These are phyloP conservation scores for Lepetodrilus schrolli DNA, from an alignment of 2,888 invertebrate species.

Conservation along the genomic window DNA sequence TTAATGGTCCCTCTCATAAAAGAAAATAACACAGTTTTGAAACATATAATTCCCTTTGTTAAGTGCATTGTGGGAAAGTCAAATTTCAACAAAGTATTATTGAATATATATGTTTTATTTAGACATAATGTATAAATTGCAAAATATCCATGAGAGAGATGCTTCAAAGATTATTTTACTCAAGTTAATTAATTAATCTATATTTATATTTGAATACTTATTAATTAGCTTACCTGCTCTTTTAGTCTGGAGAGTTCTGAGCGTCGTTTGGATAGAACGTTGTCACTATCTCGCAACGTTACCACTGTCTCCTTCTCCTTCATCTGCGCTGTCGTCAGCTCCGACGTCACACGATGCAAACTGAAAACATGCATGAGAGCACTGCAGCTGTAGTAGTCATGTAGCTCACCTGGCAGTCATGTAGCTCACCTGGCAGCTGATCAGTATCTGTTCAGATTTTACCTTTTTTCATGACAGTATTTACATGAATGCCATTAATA, in stretches of 20 bases:
- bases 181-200: too few species aligned
- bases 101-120: too few species aligned
- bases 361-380: conserved; percentile 48
- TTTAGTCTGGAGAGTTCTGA: conserved; percentile 62
- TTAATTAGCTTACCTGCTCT: conserved; percentile 69
- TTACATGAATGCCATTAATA: background rate
- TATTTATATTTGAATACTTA: too few species aligned
- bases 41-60: too few species aligned
- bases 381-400: background rate
- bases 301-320: conserved; percentile 61
- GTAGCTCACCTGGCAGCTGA: background rate
- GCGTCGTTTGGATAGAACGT: conserved; percentile 62
- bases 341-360: conserved; percentile 55
- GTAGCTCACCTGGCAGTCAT: background rate
- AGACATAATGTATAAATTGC: too few species aligned
- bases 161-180: too few species aligned
- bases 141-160: too few species aligned
- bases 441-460: background rate
- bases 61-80: too few species aligned
- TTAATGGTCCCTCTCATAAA: too few species aligned
- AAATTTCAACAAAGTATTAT: too few species aligned
- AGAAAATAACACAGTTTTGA: too few species aligned
- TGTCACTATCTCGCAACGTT: conserved; percentile 63
- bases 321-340: conserved; percentile 53
- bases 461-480: background rate